Evolutionary conservation across 2,888 invertebrate genomes (phyloP).

Genomic region (Neocrepidodera transversa): DNA sequence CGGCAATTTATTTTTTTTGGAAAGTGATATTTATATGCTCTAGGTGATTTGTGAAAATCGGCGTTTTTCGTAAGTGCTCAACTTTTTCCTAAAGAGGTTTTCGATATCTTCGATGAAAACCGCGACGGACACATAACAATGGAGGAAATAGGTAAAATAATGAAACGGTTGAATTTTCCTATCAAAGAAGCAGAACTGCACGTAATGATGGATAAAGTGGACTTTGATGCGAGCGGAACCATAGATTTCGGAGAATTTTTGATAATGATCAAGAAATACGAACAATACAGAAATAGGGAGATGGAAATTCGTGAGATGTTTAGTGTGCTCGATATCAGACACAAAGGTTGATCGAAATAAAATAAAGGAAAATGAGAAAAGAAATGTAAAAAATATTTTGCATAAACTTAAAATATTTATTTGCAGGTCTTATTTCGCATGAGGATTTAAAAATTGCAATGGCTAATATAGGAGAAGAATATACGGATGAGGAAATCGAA

Average conservation of each 20-base stretch:
- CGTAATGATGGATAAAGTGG: constrained; percentile 9
- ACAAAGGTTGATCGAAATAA: constrained; percentile 1
- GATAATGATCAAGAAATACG: constrained; percentile 13
- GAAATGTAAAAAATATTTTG: neutral
- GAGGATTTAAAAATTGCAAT: constrained; percentile 14
- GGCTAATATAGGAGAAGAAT: constrained; percentile 2
- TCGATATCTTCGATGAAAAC: constrained; percentile 14
- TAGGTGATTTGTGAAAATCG: too few relatives aligned
- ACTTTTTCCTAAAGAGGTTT: constrained; percentile 8
- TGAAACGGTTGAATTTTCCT: constrained; percentile 1
- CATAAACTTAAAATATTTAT: neutral
- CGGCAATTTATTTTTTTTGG: too few relatives aligned
- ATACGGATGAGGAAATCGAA: constrained; percentile 1
- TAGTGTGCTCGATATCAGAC: constrained; percentile 9
- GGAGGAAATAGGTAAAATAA: neutral
- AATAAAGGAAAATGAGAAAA: neutral
- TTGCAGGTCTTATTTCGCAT: neutral
- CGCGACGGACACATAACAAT: constrained; percentile 7
- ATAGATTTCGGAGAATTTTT: constrained; percentile 23
- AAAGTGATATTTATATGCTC: too few relatives aligned
- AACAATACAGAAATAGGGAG: neutral
- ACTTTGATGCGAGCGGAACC: constrained; percentile 8
- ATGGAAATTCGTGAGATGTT: constrained; percentile 17
- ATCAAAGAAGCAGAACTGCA: neutral
- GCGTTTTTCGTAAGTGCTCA: too few relatives aligned